A percentile compares a stretch with the other conserved stretches of the same genome.
These are phyloP conservation scores for Papilio gigon DNA, from an alignment of 2,888 invertebrate species.

Conservation along the genomic window DNA sequence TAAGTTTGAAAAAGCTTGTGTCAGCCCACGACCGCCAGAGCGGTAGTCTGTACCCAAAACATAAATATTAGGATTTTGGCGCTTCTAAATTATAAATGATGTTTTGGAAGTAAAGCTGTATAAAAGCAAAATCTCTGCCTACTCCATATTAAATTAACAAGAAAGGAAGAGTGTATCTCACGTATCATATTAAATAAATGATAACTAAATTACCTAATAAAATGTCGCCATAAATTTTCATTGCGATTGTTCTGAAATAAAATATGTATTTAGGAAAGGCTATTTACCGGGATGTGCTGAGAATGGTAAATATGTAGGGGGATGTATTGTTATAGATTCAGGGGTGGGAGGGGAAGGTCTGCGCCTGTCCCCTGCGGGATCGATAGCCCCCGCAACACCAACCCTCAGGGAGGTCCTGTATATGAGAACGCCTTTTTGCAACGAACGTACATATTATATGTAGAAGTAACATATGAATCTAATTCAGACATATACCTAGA, in stretches of 20 bases:
- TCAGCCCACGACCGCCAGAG: no score
- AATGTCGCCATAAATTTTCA: neutral
- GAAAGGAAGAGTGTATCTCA: neutral
- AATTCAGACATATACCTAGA: no score
- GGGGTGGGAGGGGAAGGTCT: neutral
- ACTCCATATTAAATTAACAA: no score
- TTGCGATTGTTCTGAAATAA: slow-evolving; percentile 6
- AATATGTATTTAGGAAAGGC: slow-evolving; percentile 25
- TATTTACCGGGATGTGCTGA: slow-evolving; percentile 4
- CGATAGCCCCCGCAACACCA: slow-evolving; percentile 7
- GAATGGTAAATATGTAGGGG: slow-evolving; percentile 28
- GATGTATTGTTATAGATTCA: slow-evolving; percentile 22
- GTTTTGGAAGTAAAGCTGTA: no score
- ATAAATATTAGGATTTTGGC: no score
- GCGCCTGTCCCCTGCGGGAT: slow-evolving; percentile 15
- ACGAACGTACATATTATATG: neutral
- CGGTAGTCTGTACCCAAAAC: no score
- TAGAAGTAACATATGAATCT: neutral
- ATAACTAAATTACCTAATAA: slow-evolving; percentile 5
- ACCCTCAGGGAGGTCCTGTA: slow-evolving; percentile 10
- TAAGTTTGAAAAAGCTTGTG: no score
- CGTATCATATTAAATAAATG: neutral
- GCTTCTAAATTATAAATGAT: no score
- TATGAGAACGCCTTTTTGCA: neutral
- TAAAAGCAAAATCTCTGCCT: no score